Evolutionary conservation across 92 coral and sea anemone species (phyloP).

Genomic region (Parazoanthus swiftii): DNA sequence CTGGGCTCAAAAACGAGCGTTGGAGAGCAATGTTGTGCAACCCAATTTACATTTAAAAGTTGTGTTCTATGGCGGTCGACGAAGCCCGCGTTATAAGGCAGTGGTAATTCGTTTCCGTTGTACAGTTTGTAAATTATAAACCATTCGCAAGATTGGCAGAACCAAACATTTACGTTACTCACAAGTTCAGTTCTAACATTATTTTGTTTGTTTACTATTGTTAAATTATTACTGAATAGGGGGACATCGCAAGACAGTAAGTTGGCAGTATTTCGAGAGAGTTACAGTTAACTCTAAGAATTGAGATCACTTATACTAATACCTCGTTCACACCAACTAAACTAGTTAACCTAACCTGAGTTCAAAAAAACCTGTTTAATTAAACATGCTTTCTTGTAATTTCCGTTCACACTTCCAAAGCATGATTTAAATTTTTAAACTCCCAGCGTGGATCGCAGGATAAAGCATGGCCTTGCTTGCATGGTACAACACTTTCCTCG

Average conservation of each 20-base stretch:
- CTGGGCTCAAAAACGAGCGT: constrained; percentile 43
- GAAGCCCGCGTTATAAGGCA: constrained; percentile 69
- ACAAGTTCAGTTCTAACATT: background rate
- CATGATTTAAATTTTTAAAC: too few relatives aligned
- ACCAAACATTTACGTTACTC: background rate
- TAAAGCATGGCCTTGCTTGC: too few relatives aligned
- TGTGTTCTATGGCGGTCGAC: constrained; percentile 63
- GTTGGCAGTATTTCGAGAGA: constrained; percentile 41
- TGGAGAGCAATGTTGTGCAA: constrained; percentile 48
- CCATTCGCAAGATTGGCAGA: background rate
- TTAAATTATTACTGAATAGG: constrained; percentile 30
- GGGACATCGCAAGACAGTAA: constrained; percentile 50
- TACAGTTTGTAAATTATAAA: constrained; percentile 8
- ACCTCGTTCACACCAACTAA: constrained; percentile 43
- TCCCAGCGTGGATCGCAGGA: too few relatives aligned
- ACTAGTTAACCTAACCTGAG: background rate
- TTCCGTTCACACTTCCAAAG: too few relatives aligned
- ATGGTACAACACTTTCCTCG: too few relatives aligned
- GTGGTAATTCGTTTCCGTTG: constrained; percentile 43
- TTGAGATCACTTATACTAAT: constrained; percentile 29
- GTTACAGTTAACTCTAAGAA: constrained; percentile 52
- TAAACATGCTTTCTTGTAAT: too few relatives aligned
- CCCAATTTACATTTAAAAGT: constrained; percentile 41
- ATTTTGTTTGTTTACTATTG: background rate
- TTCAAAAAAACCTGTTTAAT: too few relatives aligned